Percentiles rank a stretch among this genome's conserved stretches.
phyloP scores from a whole-genome alignment of 2,113 vertebrate genomes.

The Xerus inauris region DNA sequence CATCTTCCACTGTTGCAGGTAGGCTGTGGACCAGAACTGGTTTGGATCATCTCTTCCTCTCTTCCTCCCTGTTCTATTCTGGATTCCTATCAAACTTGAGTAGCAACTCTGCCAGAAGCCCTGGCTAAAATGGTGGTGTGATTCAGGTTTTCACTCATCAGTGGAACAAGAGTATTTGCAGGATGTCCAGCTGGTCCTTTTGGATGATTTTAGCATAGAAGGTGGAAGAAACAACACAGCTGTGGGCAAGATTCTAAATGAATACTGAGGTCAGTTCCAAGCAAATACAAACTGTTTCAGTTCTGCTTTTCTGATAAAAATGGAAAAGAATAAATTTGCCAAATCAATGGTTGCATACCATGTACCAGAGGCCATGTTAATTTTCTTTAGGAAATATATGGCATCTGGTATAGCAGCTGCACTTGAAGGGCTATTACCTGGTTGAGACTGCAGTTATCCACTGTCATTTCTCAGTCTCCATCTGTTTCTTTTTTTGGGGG shows the following conservation, averaged over 20 bases:
- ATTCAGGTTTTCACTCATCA: background rate
- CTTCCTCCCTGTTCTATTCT: background rate
- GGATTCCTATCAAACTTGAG: background rate
- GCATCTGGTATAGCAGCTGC: conserved; percentile 45
- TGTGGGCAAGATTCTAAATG: background rate
- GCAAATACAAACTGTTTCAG: background rate
- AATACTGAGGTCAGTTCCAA: conserved; percentile 18
- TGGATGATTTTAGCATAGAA: conserved; percentile 9
- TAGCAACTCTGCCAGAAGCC: background rate
- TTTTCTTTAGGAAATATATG: conserved; percentile 46
- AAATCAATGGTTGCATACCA: background rate
- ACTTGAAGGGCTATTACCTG: background rate
- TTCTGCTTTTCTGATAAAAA: conserved; percentile 22
- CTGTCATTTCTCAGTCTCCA: background rate
- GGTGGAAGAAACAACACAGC: background rate
- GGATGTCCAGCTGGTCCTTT: background rate
- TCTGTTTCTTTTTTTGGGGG: background rate
- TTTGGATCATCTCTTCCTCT: background rate
- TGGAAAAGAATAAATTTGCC: conserved; percentile 5
- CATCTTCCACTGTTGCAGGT: background rate
- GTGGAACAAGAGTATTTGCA: background rate
- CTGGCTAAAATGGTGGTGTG: background rate
- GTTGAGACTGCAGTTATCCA: background rate
- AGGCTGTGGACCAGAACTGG: background rate
- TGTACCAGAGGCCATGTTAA: background rate